Evolutionary conservation across 2,797 vertebrate genomes (phyloP), one percentile per base, ranked within the genome.

Genomic region (Acanthurus tractus): DNA sequence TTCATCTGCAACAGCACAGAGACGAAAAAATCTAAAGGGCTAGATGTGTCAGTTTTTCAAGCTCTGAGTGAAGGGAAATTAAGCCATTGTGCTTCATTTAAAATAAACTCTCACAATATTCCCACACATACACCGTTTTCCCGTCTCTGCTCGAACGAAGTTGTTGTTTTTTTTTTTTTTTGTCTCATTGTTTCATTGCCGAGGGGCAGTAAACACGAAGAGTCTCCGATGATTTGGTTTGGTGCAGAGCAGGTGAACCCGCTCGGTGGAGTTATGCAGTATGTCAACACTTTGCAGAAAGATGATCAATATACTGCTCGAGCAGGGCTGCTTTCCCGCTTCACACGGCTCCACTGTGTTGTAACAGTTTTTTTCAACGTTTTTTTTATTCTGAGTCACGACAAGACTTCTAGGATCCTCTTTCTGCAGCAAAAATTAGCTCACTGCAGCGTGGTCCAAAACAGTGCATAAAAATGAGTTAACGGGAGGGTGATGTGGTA

Each of bases 251-350:
- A 91, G 91, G 91, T 89, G 89, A 92, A 88, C 88, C 80, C 54
- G 79, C 79, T 86, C 88, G 70, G 88, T 69, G 88, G 84, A 87
- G 88, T 85, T 91, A 80, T 63, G 77, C 72, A 50, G 80, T 77
- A 89, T 91, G 84, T 92, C 88, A 91, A 92, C 89, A 85, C 83
- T 90, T 88, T 89, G 86, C 80, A 84, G 87, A 88, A 79, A 87
- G 79, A 92, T 88, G 89, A 94, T 94, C 93, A 87, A 94, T 94
- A 91, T 81, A 53, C 74, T 76, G 85, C 81, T 88, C 76, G 73
- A 80, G 81, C 86, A 67, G 18, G 74, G 70, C 67, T 67, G 78
- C 11, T 70, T 82, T 66, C 76, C 42, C 13, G 34, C 80, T 79
- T 76, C 74, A 74, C 69, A 73, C 78, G 73, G 29, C 63, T 78